Base-by-base conservation (phyloP, 1,140 invertebrate species). In the Paralvinella palmiformis region DNA sequence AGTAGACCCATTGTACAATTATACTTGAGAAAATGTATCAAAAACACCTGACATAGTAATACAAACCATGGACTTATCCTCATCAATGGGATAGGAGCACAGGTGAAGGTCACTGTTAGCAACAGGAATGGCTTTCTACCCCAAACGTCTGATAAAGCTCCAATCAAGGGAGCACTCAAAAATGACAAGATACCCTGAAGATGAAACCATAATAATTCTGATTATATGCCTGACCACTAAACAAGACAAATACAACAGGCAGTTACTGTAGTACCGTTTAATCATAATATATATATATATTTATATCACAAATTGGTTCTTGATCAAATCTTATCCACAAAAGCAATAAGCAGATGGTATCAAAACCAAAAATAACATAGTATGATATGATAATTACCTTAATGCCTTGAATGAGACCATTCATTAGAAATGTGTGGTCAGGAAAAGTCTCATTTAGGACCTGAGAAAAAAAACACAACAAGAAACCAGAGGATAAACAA, bases 381-480 rank as follows among this genome's bases (percentile, higher is more conserved):
- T n/a, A 36, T 56, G 33, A 67, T 17, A 62, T 67, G 1, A 20
- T 44, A 37, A 68, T 64, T 36, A 89, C 88, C 83, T 90, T 90
- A 69, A 98, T 94, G 69, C 96, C 96, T 86, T 98, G 93, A 75
- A 99, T 98, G 65, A 99, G 85, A 64, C 96, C 96, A 86, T 99
- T 99, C 92, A 98, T 97, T 41, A 99, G 86, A 83, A 99, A 99
- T 72, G 95, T 98, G 75, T 99, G 95, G 83, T 96, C 90, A 63
- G 96, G 96, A 84, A 99, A 99, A 55, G 96, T 98, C 70, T 91
- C 88, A 81, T 98, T 96, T 67, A 99, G 83, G 69, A 91, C 87
- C 89, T 90, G 73, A 27, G 82, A 83, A 59, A 65, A 36, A 68
- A n/a, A n/a, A n/a, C n/a, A n/a, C n/a, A n/a, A n/a, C n/a, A n/a